Conservation (phyloP, 2,113 vertebrate species). For the Platysternon megacephalum region DNA sequence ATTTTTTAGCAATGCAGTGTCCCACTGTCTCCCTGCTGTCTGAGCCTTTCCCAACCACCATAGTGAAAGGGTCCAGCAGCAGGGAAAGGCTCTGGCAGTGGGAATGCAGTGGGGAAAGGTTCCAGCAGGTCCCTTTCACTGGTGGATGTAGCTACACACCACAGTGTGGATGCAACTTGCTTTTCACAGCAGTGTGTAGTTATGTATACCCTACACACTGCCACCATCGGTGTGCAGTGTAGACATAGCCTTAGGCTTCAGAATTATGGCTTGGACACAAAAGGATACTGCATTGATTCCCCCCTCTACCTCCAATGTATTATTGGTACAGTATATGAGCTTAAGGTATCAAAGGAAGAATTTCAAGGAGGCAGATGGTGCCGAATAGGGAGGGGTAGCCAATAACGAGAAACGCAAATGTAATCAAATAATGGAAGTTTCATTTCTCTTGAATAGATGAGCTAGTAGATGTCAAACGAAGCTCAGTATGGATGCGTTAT, state of each 20-base stretch:
- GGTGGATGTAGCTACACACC: neutral
- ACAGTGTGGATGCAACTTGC: neutral
- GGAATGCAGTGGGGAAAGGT: neutral
- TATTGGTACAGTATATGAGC: neutral
- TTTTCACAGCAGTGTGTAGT: neutral
- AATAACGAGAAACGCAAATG: neutral
- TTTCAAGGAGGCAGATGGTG: slow-evolving; percentile 3
- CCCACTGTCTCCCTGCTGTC: neutral
- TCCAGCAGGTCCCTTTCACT: neutral
- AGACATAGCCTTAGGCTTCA: neutral
- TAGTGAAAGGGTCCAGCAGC: neutral
- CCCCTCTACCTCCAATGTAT: neutral
- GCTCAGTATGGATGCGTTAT: neutral
- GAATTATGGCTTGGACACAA: neutral
- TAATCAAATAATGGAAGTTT: slow-evolving; percentile 4
- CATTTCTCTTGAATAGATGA: slow-evolving; percentile 2
- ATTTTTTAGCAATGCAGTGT: neutral
- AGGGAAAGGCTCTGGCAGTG: neutral
- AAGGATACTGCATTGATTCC: neutral
- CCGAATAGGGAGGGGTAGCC: neutral
- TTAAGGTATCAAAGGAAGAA: neutral
- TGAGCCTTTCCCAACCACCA: neutral
- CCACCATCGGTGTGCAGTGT: neutral
- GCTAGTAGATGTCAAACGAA: neutral
- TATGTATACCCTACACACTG: neutral